Percentiles rank a stretch among this genome's conserved stretches.
Evolutionary conservation across 1,140 invertebrate species (phyloP).

Genomic region (Lethrus apterus): DNA sequence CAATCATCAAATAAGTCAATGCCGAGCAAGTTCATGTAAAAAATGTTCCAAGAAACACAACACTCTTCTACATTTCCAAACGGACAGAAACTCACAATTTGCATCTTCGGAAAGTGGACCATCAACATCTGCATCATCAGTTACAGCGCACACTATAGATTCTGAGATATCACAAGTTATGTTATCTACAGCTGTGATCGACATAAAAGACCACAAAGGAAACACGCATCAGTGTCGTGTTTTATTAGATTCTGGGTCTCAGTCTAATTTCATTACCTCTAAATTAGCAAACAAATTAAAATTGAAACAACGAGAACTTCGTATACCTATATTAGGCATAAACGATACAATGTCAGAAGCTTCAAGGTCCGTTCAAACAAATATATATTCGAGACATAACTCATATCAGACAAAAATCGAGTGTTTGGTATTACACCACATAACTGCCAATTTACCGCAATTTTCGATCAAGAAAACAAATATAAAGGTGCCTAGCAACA

Average conservation of each 20-base stretch:
- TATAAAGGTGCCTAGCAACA: no score
- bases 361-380: no score
- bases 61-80: not conserved
- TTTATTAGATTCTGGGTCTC: slow-evolving; percentile 2
- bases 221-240: not conserved
- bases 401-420: no score
- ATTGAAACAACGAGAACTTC: not conserved
- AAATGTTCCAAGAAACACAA: slow-evolving; percentile 1
- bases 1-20: no score
- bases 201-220: not conserved
- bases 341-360: no score
- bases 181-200: not conserved
- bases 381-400: no score
- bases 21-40: no score
- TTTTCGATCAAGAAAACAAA: no score
- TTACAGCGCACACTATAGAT: not conserved
- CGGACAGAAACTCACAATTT: not conserved
- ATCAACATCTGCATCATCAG: not conserved
- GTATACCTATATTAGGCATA: not conserved
- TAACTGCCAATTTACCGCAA: no score
- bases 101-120: no score
- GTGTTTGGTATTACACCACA: no score
- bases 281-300: not conserved
- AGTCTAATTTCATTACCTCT: slow-evolving; percentile 3
- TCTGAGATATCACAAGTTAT: not conserved